Evolutionary conservation across 2,797 vertebrate species (phyloP), one percentile per base, ranked within the genome.

Genomic region (Tachyglossus aculeatus): DNA sequence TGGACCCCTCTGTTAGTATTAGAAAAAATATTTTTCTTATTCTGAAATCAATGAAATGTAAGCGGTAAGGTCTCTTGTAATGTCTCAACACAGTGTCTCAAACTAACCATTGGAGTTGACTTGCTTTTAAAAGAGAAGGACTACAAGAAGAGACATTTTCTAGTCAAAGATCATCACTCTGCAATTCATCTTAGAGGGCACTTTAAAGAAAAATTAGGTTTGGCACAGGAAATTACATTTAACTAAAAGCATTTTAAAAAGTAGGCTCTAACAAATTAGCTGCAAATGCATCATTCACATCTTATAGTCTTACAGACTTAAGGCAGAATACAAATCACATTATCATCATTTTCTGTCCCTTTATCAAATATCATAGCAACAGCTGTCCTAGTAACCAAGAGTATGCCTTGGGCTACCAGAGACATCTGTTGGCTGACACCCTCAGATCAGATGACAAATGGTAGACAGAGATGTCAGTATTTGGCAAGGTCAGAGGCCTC

Each of bases 401-500:
- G 22, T 40, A 7, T n/a, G 56, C 60, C 73, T 34, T 33, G 57
- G 70, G 85, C 77, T 75, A 88, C 89, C 88, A 85, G 81, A 62
- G 63, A 86, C 92, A 94, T 94, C 88, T 95, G 92, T 74, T 90
- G 86, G 81, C 81, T 86, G 89, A 80, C 71, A 82, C 62, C 67
- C 81, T 92, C 66, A 88, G 90, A 94, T 93, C 81, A 88, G 84
- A 89, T 88, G 89, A 90, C 60, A 81, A 93, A 93, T 80, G 66
- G 47, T 43, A 66, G n/a, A 81, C 66, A 86, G 71, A 74, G 44
- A 56, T 67, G 41, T 69, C 61, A 74, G 66, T n/a, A 69, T 71
- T 81, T 82, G 62, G 82, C 56, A 63, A 61, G 92, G 92, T 93
- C 92, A 86, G 24, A 82, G 60, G 21, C 45, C 78, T 88, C 41